Conservation (phyloP, 2,113 vertebrate species). For the Mus musculus region GRCm39 chr7:88825001-88825500, state of each 20-base stretch:
- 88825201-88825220: neutral
- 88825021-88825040: neutral
- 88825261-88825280: neutral
- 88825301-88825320: neutral
- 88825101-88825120: neutral
- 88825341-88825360: neutral
- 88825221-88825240: neutral
- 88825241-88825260: neutral
- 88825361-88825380: neutral
- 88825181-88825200: neutral
- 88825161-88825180: neutral
- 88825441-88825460: neutral
- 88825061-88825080: neutral
- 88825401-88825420: neutral
- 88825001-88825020: neutral
- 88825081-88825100: neutral
- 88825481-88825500: neutral
- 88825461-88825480: neutral
- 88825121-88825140: neutral
- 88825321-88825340: neutral
- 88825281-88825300: neutral
- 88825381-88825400: constrained; percentile 18
- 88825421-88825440: neutral
- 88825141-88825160: neutral
- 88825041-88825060: neutral